phyloP scores from a whole-genome alignment of 2,888 invertebrate species.

The Andrena minutula region DNA sequence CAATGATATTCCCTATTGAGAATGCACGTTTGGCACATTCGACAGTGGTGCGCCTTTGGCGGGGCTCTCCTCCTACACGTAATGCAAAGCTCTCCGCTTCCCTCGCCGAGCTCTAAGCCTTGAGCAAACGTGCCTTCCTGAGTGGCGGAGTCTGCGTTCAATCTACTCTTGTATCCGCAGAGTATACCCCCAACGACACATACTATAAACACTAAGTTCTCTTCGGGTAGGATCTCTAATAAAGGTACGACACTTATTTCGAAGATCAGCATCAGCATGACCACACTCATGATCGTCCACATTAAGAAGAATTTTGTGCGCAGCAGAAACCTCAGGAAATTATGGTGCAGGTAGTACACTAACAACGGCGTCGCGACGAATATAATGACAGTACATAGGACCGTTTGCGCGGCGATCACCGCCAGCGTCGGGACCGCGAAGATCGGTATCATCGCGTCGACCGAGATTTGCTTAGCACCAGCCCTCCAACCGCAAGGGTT shows the following conservation, averaged over 20 bases:
- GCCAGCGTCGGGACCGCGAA: constrained; percentile 80
- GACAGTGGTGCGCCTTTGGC: constrained; percentile 92
- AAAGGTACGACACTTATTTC: constrained; percentile 90
- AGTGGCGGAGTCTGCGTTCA: constrained; percentile 75
- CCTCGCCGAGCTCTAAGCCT: constrained; percentile 79
- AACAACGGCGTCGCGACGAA: constrained; percentile 80
- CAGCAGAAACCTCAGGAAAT: constrained; percentile 81
- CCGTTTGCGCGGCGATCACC: constrained; percentile 81
- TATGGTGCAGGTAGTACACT: constrained; percentile 81
- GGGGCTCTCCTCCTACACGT: constrained; percentile 88
- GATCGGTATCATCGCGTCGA: constrained; percentile 83
- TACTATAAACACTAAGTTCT: constrained; percentile 87
- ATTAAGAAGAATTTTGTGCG: constrained; percentile 91
- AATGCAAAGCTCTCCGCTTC: constrained; percentile 86
- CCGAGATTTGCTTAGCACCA: constrained; percentile 82
- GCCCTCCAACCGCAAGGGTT: constrained; percentile 78
- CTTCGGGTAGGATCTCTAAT: constrained; percentile 89
- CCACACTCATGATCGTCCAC: constrained; percentile 90
- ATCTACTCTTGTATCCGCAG: constrained; percentile 84
- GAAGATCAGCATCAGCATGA: constrained; percentile 89
- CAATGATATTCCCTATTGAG: constrained; percentile 92
- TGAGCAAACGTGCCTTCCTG: constrained; percentile 74
- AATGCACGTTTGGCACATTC: constrained; percentile 93
- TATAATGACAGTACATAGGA: constrained; percentile 79
- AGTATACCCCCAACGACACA: constrained; percentile 85